Evolutionary conservation across 2,888 invertebrate species (phyloP), one percentile per base, ranked within the genome.

Genomic region (Drosophila incognita): DNA sequence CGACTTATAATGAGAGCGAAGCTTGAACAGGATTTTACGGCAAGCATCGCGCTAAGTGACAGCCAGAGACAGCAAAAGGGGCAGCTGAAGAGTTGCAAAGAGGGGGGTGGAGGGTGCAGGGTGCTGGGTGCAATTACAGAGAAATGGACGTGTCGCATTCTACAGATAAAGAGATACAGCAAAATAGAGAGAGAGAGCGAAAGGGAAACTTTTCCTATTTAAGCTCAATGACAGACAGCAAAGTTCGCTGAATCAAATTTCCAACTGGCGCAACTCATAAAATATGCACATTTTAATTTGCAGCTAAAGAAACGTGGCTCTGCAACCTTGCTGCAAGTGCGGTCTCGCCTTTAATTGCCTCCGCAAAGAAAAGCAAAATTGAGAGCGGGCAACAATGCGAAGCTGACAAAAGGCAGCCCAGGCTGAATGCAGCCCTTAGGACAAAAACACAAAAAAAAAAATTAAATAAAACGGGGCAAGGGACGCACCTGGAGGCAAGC

Each of bases 1-100:
- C 76, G 86, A 81, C 75, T 83, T 85, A 82, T 89, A 90, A 90
- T 84, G 88, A 89, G 82, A 73, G 76, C 71, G 71, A 76, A 82
- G 74, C 81, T 79, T 82, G 77, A 77, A 64, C 78, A 74, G 59
- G 71, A 81, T 79, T 83, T 81, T 79, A 71, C 79, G 83, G 74
- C 76, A 73, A 70, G 67, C 76, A 69, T 38, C 75, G 52, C 70
- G 61, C 60, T 74, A 81, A 81, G 81, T 83, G 79, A 83, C 67
- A 42, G 40, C 21, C 35, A 21, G 15, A 51, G 13, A 83, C 67
- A 38, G 38, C 21, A 33, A 21, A 18, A 48, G 10, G 10, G 21
- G 11, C 10, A 3, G 57, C 35, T 29, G 31, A n/a, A 18, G 33
- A 31, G 24, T 27, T 18, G 35, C 13, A 10, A 2, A 11, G 29